Evolutionary conservation across 1,140 invertebrate genomes (phyloP).

Genomic region (Brachionus koreanus): DNA sequence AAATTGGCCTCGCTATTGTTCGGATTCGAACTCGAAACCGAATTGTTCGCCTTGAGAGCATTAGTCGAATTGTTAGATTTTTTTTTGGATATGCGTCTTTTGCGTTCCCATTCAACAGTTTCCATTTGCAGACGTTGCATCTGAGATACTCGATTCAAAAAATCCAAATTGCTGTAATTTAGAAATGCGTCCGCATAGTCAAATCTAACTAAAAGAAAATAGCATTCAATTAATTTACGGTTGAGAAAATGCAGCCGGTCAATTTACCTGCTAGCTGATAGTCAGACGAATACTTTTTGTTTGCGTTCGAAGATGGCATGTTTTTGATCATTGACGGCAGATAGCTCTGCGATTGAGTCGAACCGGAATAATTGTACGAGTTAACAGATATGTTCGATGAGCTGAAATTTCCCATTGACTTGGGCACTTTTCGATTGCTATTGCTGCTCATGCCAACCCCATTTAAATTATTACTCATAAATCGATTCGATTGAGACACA

Average conservation of each 20-base stretch:
- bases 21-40: not conserved
- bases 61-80: constrained; percentile 3
- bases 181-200: constrained; percentile 34
- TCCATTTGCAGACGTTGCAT: constrained; percentile 42
- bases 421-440: not conserved
- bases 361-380: not conserved
- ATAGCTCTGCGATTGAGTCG: constrained; percentile 34
- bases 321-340: constrained; percentile 35
- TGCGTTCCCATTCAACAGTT: constrained; percentile 37
- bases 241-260: not conserved
- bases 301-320: not conserved
- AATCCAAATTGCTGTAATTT: constrained; percentile 33
- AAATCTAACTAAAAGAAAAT: constrained; percentile 10
- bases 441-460: not conserved
- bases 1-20: not conserved
- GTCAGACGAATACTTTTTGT: constrained; percentile 21
- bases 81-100: constrained; percentile 15
- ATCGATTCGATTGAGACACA: not conserved
- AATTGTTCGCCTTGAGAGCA: not conserved
- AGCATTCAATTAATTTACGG: too few relatives aligned
- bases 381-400: constrained; percentile 11
- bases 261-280: constrained; percentile 39
- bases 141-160: constrained; percentile 33
- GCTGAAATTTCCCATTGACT: constrained; percentile 25
- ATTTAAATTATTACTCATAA: not conserved